Base-by-base conservation (phyloP, 1,140 invertebrate genomes). In the Spodoptera frugiperda region DNA sequence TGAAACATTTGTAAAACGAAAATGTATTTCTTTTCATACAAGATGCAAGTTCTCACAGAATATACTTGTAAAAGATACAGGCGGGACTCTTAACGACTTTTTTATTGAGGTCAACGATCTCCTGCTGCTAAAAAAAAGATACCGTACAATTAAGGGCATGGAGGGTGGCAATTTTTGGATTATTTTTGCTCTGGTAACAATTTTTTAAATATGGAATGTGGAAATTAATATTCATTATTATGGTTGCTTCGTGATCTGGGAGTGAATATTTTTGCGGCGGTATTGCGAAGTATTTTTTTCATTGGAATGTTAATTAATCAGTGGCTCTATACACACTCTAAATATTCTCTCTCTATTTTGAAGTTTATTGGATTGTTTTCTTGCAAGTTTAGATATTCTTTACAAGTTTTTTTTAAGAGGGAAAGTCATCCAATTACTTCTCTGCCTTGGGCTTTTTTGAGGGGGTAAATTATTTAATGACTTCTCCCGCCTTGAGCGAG, bases 131-230 rank as follows among this genome's bases (percentile, higher is more conserved):
- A 73, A 73, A 73, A 73, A 71, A 73, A 73, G 44, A 73, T 59
- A 44, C 19, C 12, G 44, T 46, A 61, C 71, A 73, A 73, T 73
- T 73, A 73, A 73, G 71, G 55, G 71, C 44, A 49, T 21, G 55
- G 54, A 73, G 71, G 71, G 71, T 73, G 71, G 71, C 71, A 73
- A 73, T 73, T 73, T 73, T 33, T 33, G 71, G 55, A 73, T 61
- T 73, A 73, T 73, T 73, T 67, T 73, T 73, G 71, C 55, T 73
- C 71, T 73, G 71, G 71, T 55, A 73, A 73, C 71, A 73, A 61
- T 73, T 73, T 39, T n/a, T 48, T 12, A 71, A 71, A 71, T 61
- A 55, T 46, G 14, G 54, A 61, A 61, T 46, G 55, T 73, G 30
- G 49, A 73, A 61, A 73, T 61, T 73, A 73, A 61, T 73, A 73